A percentile compares a stretch with the other conserved stretches of the same genome.
These are phyloP conservation scores for Omphaloscelis lunosa DNA, from an alignment of 2,888 invertebrate genomes.

Conservation along the genomic window DNA sequence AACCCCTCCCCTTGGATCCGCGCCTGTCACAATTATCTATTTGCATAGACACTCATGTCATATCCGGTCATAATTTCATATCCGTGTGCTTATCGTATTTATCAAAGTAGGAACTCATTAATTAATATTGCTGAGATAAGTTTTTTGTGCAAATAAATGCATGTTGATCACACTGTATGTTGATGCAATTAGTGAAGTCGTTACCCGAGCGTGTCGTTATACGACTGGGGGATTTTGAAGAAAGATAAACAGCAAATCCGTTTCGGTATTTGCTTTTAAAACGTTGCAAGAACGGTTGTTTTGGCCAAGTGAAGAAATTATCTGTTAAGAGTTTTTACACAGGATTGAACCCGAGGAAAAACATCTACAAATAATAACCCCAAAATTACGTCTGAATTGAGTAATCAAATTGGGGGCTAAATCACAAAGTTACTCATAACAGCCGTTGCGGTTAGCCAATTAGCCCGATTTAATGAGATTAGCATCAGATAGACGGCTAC, in stretches of 20 bases:
- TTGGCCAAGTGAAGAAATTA: constrained; percentile 6
- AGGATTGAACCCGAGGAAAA: neutral
- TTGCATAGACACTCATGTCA: constrained; percentile 15
- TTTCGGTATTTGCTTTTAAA: constrained; percentile 12
- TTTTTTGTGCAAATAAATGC: constrained; percentile 9
- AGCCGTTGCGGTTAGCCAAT: constrained; percentile 18
- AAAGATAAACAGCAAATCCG: constrained; percentile 15
- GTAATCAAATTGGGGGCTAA: constrained; percentile 20
- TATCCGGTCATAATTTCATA: constrained; percentile 2
- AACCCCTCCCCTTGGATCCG: constrained; percentile 34
- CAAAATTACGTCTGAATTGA: neutral
- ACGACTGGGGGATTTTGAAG: constrained; percentile 8
- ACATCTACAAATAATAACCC: constrained; percentile 7
- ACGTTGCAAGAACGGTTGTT: constrained; percentile 28
- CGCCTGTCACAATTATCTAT: constrained; percentile 34
- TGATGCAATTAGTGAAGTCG: neutral
- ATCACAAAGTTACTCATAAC: neutral
- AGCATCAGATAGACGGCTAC: neutral
- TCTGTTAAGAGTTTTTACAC: constrained; percentile 7
- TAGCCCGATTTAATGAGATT: constrained; percentile 16
- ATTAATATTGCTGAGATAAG: neutral
- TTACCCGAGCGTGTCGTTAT: neutral
- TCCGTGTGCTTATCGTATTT: no score
- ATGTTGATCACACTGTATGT: neutral
- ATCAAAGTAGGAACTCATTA: no score